Evolutionary conservation across 2,113 vertebrate species (phyloP).

Genomic region (Crotalus helleri): DNA sequence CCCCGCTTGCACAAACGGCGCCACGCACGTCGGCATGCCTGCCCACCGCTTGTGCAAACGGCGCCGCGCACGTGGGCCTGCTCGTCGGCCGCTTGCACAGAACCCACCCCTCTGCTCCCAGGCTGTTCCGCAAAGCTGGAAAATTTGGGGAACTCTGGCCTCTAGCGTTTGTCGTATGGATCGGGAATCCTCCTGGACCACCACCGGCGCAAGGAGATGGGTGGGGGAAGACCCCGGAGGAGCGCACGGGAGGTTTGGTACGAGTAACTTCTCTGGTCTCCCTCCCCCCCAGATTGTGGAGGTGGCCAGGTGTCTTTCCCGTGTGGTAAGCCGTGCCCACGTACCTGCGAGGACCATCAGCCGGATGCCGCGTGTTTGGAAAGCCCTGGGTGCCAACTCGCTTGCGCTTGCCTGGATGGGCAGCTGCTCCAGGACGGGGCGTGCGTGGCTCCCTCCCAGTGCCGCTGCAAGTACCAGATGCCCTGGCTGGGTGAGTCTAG

Average conservation of each 20-base stretch:
- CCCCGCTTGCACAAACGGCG: too few species aligned
- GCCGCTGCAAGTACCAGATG: slow-evolving; percentile 79
- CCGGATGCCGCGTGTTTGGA: slow-evolving; percentile 70
- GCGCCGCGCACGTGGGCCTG: accelerated
- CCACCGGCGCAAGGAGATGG: background rate
- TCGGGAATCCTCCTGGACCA: background rate
- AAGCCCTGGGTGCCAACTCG: slow-evolving; percentile 58
- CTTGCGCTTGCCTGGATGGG: slow-evolving; percentile 77
- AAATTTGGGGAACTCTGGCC: too few species aligned
- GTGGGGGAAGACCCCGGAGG: accelerated
- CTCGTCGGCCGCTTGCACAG: accelerated
- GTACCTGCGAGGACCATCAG: slow-evolving; percentile 82
- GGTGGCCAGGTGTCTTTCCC: slow-evolving; percentile 71
- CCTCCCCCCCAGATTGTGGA: slow-evolving; percentile 69
- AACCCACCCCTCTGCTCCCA: accelerated
- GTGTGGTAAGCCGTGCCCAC: slow-evolving; percentile 80
- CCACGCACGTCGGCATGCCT: accelerated
- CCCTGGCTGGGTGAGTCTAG: slow-evolving; percentile 60
- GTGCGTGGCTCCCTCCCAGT: slow-evolving; percentile 71
- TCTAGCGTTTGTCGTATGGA: background rate
- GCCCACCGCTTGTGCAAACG: too few species aligned
- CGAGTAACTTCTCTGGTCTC: accelerated
- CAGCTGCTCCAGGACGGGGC: slow-evolving; percentile 75
- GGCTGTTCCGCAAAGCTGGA: too few species aligned
- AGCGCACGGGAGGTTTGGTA: accelerated